phyloP scores from a whole-genome alignment of 2,797 vertebrate species.

The Lacerta agilis region DNA sequence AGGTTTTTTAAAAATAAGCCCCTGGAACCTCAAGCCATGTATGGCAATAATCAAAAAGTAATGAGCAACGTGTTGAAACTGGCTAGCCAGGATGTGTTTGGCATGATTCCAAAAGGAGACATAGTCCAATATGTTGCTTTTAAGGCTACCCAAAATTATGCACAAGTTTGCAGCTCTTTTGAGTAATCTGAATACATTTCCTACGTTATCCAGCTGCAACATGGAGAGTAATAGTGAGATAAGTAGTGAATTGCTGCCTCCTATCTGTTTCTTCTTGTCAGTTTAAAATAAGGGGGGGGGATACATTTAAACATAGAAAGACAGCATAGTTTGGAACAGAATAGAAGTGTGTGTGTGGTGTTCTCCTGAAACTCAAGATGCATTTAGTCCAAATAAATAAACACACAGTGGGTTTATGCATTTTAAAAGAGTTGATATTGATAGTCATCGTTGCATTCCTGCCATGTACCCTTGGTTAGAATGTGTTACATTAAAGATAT shows the following conservation, averaged over 20 bases:
- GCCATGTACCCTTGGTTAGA: no score
- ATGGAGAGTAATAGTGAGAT: neutral
- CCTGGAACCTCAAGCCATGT: conserved; percentile 76
- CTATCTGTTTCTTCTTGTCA: conserved; percentile 26
- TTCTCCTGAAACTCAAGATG: neutral
- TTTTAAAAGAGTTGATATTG: neutral
- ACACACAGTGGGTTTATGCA: neutral
- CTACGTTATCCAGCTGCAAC: neutral
- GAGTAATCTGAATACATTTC: neutral
- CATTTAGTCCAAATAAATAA: neutral
- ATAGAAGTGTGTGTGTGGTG: neutral
- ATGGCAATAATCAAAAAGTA: conserved; percentile 72
- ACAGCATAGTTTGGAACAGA: neutral
- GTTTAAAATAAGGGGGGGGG: conserved; percentile 6
- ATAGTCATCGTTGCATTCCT: neutral
- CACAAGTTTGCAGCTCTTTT: conserved; percentile 11
- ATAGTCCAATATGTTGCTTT: conserved; percentile 46
- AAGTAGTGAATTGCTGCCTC: neutral
- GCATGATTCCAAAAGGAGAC: conserved; percentile 56
- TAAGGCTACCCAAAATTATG: conserved; percentile 16
- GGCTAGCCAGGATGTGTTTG: conserved; percentile 71
- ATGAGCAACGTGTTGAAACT: conserved; percentile 49
- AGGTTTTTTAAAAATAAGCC: conserved; percentile 81
- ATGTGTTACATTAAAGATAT: neutral
- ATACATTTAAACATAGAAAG: neutral